Conservation (phyloP, 2,888 invertebrate species). For the Branchipolynoe longqiensis region DNA sequence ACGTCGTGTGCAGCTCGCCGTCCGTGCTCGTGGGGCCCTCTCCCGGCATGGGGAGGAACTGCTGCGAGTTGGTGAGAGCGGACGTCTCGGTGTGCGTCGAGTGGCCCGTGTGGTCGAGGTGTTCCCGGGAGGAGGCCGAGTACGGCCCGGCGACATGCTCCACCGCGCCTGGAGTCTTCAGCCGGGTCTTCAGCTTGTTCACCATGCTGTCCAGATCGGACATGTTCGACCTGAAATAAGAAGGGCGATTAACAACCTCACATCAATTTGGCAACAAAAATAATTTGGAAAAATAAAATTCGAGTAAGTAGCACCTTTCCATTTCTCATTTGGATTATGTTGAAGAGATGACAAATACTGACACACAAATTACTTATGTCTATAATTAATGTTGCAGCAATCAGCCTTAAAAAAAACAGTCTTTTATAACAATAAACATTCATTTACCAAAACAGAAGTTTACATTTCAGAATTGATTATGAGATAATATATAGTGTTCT, state of each 20-base stretch:
- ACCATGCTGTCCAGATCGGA: constrained; percentile 65
- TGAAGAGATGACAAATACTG: no score
- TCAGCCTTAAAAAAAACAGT: no score
- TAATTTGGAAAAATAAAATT: not conserved
- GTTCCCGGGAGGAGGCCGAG: not conserved
- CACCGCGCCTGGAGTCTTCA: not conserved
- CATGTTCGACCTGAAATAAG: constrained; percentile 61
- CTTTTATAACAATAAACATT: no score
- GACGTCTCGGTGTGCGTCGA: constrained; percentile 39
- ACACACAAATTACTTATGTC: no score
- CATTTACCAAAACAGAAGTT: no score
- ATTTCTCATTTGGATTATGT: not conserved
- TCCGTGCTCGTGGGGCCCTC: constrained; percentile 16
- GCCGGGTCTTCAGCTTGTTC: constrained; percentile 59
- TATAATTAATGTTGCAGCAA: no score
- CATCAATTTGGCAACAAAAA: not conserved
- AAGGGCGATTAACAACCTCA: not conserved
- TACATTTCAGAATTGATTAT: no score
- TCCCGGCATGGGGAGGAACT: constrained; percentile 34
- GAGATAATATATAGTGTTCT: no score
- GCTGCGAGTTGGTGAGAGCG: constrained; percentile 47
- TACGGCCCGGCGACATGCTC: no score
- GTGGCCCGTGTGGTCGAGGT: constrained; percentile 39
- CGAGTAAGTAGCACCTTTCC: not conserved
- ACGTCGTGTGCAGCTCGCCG: constrained; percentile 6